phyloP scores from a whole-genome alignment of 1,140 invertebrate species.

The Lepidotrigona ventralis region DNA sequence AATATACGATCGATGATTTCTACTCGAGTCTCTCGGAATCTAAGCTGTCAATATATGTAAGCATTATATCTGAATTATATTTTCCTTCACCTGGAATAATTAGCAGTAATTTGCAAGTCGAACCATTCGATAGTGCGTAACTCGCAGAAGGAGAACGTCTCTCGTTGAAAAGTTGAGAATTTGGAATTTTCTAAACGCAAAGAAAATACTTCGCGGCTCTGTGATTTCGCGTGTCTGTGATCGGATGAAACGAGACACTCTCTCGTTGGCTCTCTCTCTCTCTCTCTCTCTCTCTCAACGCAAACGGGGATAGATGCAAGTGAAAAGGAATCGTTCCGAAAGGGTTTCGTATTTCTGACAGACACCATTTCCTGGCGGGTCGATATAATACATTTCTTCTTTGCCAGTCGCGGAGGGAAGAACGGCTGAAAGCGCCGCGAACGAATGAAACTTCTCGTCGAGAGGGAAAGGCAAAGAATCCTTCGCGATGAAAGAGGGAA shows the following conservation, averaged over 20 bases:
- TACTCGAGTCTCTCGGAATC: slow-evolving; percentile 9
- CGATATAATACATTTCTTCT: slow-evolving; percentile 36
- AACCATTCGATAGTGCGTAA: not conserved
- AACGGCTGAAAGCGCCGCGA: slow-evolving; percentile 14
- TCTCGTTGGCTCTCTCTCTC: not conserved
- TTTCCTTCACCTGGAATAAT: not conserved
- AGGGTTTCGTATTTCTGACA: not conserved
- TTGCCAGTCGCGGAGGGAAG: slow-evolving; percentile 1
- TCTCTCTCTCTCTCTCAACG: not conserved
- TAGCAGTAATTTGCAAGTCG: not conserved
- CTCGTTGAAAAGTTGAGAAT: not conserved
- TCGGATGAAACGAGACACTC: not conserved
- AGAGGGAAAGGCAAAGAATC: slow-evolving; percentile 52
- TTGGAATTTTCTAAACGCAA: not conserved
- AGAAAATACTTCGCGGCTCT: no score
- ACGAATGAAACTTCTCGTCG: slow-evolving; percentile 51
- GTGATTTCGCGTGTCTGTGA: not conserved
- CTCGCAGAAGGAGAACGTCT: no score
- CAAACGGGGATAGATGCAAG: not conserved
- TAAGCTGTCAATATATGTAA: no score
- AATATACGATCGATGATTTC: slow-evolving; percentile 26
- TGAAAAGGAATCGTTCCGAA: not conserved
- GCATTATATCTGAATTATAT: not conserved
- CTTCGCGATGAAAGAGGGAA: slow-evolving; percentile 23
- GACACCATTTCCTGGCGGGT: not conserved